Percentiles rank a stretch among this genome's conserved stretches.
phyloP scores from a whole-genome alignment of 2,113 vertebrate species.

The Cinclus mexicanus region DNA sequence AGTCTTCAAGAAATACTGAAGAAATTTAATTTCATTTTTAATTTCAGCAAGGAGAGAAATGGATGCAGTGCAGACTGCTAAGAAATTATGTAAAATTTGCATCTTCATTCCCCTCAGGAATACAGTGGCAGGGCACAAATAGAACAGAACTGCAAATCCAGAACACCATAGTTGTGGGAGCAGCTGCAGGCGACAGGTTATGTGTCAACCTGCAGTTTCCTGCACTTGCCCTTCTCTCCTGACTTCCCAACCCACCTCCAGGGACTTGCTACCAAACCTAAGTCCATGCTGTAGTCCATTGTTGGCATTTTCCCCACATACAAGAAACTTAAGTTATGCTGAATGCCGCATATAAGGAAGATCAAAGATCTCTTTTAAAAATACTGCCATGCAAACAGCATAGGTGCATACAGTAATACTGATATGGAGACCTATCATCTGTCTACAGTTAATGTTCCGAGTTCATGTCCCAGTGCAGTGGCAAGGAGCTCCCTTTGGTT shows the following conservation, averaged over 20 bases:
- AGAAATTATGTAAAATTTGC: not conserved
- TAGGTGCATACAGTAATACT: not conserved
- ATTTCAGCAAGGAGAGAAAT: not conserved
- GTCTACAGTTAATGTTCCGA: not conserved
- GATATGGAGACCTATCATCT: not conserved
- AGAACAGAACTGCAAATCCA: not conserved
- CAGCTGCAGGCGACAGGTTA: not conserved
- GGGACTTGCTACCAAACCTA: not conserved
- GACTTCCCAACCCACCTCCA: not conserved
- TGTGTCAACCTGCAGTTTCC: fast-evolving
- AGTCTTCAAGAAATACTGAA: not conserved
- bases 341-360: not conserved
- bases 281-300: not conserved
- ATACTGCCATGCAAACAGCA: not conserved
- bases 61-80: not conserved
- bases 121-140: not conserved
- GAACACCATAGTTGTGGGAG: not conserved
- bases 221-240: not conserved
- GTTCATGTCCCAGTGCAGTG: not conserved
- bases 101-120: not conserved
- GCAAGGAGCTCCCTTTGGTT: not conserved
- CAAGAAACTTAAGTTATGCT: not conserved
- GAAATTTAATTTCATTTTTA: not conserved
- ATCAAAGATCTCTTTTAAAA: not conserved
- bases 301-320: not conserved